Base-by-base conservation (phyloP, 2,113 vertebrate species). In the Ptychochromis oligacanthus region DNA sequence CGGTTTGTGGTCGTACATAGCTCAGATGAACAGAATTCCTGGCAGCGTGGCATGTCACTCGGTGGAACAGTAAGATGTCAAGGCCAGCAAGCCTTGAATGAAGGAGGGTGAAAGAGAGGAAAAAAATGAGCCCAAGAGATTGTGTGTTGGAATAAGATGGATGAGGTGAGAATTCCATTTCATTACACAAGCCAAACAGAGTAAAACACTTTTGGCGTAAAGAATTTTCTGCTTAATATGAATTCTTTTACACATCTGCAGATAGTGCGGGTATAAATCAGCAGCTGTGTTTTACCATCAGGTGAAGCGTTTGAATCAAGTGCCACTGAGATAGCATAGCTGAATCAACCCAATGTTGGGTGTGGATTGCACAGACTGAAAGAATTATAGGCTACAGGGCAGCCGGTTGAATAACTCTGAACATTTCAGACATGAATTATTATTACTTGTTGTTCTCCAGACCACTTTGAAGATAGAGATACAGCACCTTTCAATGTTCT, bases 21-120 rank as follows among this genome's bases (percentile, higher is more conserved):
- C 76, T 90, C 81, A 92, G 91, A 93, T 91, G 87, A 87, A 80
- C 88, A 77, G 88, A 81, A 93, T 93, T 94, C 90, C 87, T 89
- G 88, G 80, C 84, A 83, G 85, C 12, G 22, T 81, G 87, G 75
- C 80, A 84, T 72, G 77, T 87, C 82, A 85, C 88, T 79, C 49
- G 7, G 80, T 88, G 89, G 79, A 90, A 74, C 87, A 79, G 89
- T 87, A 62, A 89, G 88, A 93, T 84, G 91, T 92, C 87, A 86
- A 59, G 74, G 65, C 76, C 79, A 74, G 72, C 5, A 26, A 85
- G 78, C 81, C 54, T 46, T 84, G 77, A 88, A 62, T 76, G 84
- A 86, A 67, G 57, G 58, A 7, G 49, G 18, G 62, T 40, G 75
- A 78, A 43, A 57, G 60, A 38, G 79, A 14, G 12, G 22, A 12